Percentiles rank a stretch among this genome's conserved stretches.
These are phyloP conservation scores for Oeneis ivallda DNA, from an alignment of 2,888 invertebrate genomes.

Conservation along the genomic window DNA sequence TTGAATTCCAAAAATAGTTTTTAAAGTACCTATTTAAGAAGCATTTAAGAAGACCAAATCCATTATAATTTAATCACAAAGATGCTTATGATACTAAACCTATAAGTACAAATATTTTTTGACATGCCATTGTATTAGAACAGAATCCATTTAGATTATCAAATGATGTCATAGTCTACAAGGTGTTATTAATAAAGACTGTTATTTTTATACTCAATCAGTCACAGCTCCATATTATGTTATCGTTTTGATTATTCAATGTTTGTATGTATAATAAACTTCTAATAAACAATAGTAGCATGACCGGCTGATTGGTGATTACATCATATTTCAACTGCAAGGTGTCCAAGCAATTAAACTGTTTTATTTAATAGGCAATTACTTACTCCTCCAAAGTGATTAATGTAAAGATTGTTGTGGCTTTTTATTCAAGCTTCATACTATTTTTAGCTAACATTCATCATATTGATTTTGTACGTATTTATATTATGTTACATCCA, in stretches of 20 bases:
- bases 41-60: neutral
- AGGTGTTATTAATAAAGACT: neutral
- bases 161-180: conserved; percentile 3
- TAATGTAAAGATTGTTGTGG: neutral
- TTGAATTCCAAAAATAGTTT: neutral
- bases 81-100: neutral
- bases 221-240: neutral
- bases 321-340: conserved; percentile 18
- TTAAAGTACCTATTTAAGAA: neutral
- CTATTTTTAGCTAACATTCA: too few relatives aligned
- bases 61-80: neutral
- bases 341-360: conserved; percentile 2
- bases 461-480: too few relatives aligned
- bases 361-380: conserved; percentile 17
- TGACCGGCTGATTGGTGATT: neutral
- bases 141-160: neutral
- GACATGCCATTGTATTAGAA: conserved; percentile 3
- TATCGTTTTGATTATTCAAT: conserved; percentile 15
- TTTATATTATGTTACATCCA: too few relatives aligned
- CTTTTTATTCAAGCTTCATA: too few relatives aligned
- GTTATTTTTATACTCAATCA: neutral
- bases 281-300: conserved; percentile 13
- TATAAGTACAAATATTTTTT: neutral
- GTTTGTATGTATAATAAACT: conserved; percentile 4
- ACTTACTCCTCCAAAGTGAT: conserved; percentile 5